Evolutionary conservation across 2,113 vertebrate genomes (phyloP).

Genomic region (Furnarius figulus): DNA sequence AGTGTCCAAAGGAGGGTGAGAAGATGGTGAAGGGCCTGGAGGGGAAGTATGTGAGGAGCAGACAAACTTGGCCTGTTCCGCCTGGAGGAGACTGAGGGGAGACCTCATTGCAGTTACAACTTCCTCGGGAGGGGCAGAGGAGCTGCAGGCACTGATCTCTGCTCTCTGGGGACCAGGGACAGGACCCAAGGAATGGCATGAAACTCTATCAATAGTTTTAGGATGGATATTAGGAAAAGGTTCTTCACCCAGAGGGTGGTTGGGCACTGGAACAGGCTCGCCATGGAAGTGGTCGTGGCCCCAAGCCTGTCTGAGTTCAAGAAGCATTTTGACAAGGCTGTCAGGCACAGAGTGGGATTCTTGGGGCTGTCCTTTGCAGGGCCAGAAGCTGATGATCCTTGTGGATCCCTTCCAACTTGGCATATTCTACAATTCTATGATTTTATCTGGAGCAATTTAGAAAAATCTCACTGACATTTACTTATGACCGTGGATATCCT

Average conservation of each 20-base stretch:
- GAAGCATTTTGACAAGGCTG: not conserved
- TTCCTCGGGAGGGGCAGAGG: not conserved
- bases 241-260: not conserved
- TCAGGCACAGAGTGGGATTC: no score
- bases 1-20: not conserved
- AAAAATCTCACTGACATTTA: not conserved
- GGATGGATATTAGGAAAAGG: not conserved
- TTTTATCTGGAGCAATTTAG: not conserved
- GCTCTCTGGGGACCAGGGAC: not conserved
- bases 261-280: not conserved
- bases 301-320: not conserved
- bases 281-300: not conserved
- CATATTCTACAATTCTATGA: not conserved
- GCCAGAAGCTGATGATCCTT: not conserved
- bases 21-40: not conserved
- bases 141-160: no score
- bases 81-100: not conserved
- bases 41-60: accelerated
- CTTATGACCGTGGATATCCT: not conserved
- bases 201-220: not conserved
- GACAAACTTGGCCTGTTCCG: not conserved
- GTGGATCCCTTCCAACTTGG: not conserved
- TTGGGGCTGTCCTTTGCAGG: not conserved
- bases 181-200: not conserved
- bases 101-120: not conserved